Evolutionary conservation across 1,140 invertebrate genomes (phyloP).

Genomic region (Ectropis grisescens): DNA sequence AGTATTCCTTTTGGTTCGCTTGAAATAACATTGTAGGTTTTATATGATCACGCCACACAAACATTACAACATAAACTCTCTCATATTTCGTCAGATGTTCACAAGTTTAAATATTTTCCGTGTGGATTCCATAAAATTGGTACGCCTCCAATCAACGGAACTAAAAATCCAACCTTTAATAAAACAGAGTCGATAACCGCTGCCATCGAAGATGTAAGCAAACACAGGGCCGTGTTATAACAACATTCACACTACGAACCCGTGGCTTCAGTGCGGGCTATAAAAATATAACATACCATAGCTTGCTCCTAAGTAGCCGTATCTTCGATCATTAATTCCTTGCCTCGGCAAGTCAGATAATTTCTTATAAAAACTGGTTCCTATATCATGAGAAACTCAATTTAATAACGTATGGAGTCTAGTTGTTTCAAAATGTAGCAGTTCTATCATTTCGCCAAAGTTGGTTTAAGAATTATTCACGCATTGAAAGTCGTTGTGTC

Average conservation of each 20-base stretch:
- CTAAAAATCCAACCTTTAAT: constrained; percentile 8
- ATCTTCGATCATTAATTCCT: constrained; percentile 22
- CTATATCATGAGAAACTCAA: constrained; percentile 13
- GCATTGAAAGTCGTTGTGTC: constrained; percentile 39
- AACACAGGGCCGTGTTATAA: too few species aligned
- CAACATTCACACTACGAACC: too few species aligned
- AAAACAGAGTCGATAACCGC: constrained; percentile 6
- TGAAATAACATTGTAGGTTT: too few species aligned
- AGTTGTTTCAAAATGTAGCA: background rate
- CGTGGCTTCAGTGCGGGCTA: too few species aligned
- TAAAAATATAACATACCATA: too few species aligned
- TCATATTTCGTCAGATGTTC: constrained; percentile 4
- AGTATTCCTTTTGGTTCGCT: too few species aligned
- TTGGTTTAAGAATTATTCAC: constrained; percentile 17
- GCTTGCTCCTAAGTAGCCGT: background rate
- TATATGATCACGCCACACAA: too few species aligned
- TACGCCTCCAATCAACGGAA: constrained; percentile 9
- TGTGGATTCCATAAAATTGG: background rate
- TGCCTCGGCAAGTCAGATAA: constrained; percentile 13
- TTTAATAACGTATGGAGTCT: too few species aligned
- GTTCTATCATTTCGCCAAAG: constrained; percentile 13
- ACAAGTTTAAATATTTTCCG: constrained; percentile 1
- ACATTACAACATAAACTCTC: constrained; percentile 2
- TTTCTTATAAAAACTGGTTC: constrained; percentile 33
- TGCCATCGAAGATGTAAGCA: too few species aligned